Base-by-base conservation (phyloP, 2,888 invertebrate genomes). In the Diabrotica balteata region DNA sequence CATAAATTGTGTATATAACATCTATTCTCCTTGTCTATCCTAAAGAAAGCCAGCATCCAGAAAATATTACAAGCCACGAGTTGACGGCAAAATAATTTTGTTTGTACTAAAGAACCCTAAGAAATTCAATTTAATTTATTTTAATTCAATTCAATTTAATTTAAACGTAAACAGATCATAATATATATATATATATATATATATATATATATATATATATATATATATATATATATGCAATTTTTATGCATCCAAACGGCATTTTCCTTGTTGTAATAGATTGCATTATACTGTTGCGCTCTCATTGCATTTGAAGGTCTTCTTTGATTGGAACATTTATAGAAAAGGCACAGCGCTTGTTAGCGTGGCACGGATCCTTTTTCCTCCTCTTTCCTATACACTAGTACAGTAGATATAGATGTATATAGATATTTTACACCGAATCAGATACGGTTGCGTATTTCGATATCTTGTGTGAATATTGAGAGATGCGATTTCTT, bases 251-350 rank as follows among this genome's bases (percentile, higher is more conserved):
- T 1, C 60, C 60, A 52, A 60, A 43, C 73, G 73, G 66, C 73
- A 69, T 68, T 51, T 11, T 68, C 58, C 67, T 67, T 72, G 73
- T 75, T 76, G 78, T 79, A 79, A 79, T 78, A 78, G 77, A 80
- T 80, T 77, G 77, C 77, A 75, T 77, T 76, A 76, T 76, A 73
- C 77, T 76, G 77, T 77, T 76, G 76, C 75, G 75, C 75, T 76
- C 76, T 72, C 72, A 73, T 75, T 77, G 78, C 77, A 77, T 71
- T 71, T 62, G 74, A 76, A 75, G 75, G 75, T 75, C 74, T 73
- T 75, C 73, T 66, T 74, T 72, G 73, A 73, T 74, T 75, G 72
- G 75, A 66, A 70, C 66, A 54, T 51, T 67, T 62, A 57, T 58
- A 55, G 59, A 65, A 66, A 66, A 60, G 72, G 61, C 67, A 59